Conservation (phyloP, 2,797 vertebrate species). For the Cyprinodon diabolis region DNA sequence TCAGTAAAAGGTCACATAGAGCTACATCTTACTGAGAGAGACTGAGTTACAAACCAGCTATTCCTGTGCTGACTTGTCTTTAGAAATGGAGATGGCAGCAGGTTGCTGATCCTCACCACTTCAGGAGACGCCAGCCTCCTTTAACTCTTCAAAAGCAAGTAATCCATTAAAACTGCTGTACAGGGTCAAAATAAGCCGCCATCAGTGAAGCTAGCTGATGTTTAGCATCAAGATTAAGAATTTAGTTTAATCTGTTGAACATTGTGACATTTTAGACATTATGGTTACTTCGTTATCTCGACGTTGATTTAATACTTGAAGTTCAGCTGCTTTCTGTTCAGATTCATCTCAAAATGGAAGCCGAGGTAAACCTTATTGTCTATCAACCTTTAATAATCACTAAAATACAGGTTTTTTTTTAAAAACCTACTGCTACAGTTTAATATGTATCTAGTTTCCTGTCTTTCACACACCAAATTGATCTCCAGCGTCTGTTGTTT, state of each 20-base stretch:
- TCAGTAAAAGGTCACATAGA: constrained; percentile 1
- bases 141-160: constrained; percentile 8
- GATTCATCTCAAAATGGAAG: not conserved
- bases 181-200: constrained; percentile 32
- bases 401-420: constrained; percentile 20
- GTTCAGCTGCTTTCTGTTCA: not conserved
- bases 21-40: not conserved
- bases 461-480: constrained; percentile 51
- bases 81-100: not conserved
- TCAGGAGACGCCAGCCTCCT: not conserved
- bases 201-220: constrained; percentile 29
- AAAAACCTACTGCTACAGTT: constrained; percentile 32
- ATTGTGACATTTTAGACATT: too few relatives aligned
- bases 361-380: not conserved
- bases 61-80: not conserved
- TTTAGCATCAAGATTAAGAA: constrained; percentile 27
- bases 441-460: constrained; percentile 25
- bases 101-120: not conserved
- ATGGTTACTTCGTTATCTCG: not conserved
- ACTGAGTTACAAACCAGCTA: not conserved
- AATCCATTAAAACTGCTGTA: constrained; percentile 2
- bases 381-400: constrained; percentile 46
- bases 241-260: not conserved
- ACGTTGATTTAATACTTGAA: not conserved
- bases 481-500: constrained; percentile 38